A percentile compares a stretch with the other conserved stretches of the same genome.
These are phyloP conservation scores for Nymphalis c-album DNA, from an alignment of 2,888 invertebrate species.

Conservation along the genomic window DNA sequence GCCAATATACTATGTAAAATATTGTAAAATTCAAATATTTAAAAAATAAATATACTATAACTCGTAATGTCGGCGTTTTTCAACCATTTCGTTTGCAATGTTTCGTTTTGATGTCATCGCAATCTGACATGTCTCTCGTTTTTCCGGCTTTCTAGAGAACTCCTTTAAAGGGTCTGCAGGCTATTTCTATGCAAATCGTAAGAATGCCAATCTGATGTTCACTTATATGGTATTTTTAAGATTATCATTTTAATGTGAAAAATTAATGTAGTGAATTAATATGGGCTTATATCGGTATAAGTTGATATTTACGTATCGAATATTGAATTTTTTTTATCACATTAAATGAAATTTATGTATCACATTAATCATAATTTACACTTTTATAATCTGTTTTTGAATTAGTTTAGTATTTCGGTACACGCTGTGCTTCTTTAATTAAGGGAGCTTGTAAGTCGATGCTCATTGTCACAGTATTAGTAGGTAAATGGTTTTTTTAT, in stretches of 20 bases:
- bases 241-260: neutral
- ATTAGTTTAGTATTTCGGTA: too few relatives aligned
- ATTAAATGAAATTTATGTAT: too few relatives aligned
- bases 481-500: too few relatives aligned
- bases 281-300: too few relatives aligned
- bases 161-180: conserved; percentile 53
- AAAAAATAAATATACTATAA: neutral
- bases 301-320: too few relatives aligned
- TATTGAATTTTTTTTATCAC: too few relatives aligned
- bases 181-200: conserved; percentile 40
- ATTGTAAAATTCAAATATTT: neutral
- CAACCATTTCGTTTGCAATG: conserved; percentile 43
- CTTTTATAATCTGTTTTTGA: too few relatives aligned
- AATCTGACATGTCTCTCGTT: conserved; percentile 68
- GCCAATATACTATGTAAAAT: too few relatives aligned
- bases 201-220: conserved; percentile 12
- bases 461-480: too few relatives aligned
- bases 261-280: neutral
- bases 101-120: conserved; percentile 58
- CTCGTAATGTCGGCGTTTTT: conserved; percentile 11
- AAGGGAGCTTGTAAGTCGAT: too few relatives aligned
- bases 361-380: too few relatives aligned
- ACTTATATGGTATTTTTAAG: conserved; percentile 11
- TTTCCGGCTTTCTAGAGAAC: conserved; percentile 65
- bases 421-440: too few relatives aligned